Base-by-base conservation (phyloP, 1,140 invertebrate species). In the Stegodyphus mimosarum region DNA sequence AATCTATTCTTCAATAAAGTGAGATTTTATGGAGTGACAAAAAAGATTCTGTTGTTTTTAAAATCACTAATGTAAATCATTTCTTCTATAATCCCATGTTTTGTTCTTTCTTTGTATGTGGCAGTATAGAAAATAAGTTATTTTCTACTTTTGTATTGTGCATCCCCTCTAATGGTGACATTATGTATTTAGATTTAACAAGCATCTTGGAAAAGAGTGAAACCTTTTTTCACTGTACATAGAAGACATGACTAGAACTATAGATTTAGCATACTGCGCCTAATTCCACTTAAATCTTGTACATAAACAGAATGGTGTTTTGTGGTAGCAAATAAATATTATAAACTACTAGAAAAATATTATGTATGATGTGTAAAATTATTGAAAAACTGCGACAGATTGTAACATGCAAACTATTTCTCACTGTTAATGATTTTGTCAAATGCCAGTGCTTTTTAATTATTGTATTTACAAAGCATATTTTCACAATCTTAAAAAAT, bases 91-190 rank as follows among this genome's bases (percentile, higher is more conserved):
- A n/a, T 67, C 64, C 64, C 64, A 67, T 15, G 15, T 17, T 67
- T 7, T 48, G 17, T 76, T 69, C 11, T 67, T 81, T 50, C 18
- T 60, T 55, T 81, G 70, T 72, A 11, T 64, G 79, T 81, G 69
- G 17, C 33, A 63, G 63, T n/a, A 71, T 72, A 81, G 69, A 64
- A 17, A 10, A 81, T 81, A 10, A 73, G 79, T 73, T 81, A 73
- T 81, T 81, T 81, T 81, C 72, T 81, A 81, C 79, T 81, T 81
- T 81, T 81, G 79, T 81, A 81, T 53, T 48, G n/a, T 18, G 76
- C 50, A 64, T 63, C 79, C 17, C 70, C 11, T 73, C 17, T 17
- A 64, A 63, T 50, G 74, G 63, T 13, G 64, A 76, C 33, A 52
- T 76, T 55, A 55, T 76, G 74, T 76, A 76, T 72, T 72, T 80